A percentile compares a stretch with the other conserved stretches of the same genome.
Conservation (phyloP, 2,797 vertebrate genomes). For the Tangara arthus region DNA sequence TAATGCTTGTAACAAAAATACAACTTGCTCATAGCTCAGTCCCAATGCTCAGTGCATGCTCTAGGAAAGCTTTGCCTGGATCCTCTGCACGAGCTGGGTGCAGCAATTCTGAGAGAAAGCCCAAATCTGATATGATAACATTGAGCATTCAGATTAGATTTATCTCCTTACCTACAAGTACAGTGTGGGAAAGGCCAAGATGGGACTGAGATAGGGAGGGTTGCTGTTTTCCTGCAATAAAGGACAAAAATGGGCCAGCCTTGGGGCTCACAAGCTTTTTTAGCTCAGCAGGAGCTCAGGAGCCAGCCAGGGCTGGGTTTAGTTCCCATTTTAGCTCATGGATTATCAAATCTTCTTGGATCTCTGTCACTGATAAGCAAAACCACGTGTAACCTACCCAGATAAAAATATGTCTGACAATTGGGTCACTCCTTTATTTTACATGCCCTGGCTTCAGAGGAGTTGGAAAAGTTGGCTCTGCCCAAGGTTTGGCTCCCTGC, state of each 20-base stretch:
- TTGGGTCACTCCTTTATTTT: background rate
- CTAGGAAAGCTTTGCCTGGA: background rate
- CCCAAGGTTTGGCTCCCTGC: background rate
- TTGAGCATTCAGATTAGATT: background rate
- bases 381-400: background rate
- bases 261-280: background rate
- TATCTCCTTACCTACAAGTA: background rate
- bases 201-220: background rate
- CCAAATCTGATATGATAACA: background rate
- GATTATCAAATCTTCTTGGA: background rate
- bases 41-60: background rate
- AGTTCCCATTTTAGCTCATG: background rate
- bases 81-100: background rate
- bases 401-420: background rate
- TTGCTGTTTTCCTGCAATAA: background rate
- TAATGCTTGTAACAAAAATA: background rate
- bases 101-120: background rate
- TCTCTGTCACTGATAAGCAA: background rate
- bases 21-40: background rate
- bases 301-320: background rate
- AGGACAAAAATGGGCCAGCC: background rate
- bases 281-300: background rate
- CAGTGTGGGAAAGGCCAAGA: background rate
- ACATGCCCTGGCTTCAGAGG: background rate
- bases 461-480: background rate